phyloP scores from a whole-genome alignment of 1,140 invertebrate species.

The Chelonus insularis region DNA sequence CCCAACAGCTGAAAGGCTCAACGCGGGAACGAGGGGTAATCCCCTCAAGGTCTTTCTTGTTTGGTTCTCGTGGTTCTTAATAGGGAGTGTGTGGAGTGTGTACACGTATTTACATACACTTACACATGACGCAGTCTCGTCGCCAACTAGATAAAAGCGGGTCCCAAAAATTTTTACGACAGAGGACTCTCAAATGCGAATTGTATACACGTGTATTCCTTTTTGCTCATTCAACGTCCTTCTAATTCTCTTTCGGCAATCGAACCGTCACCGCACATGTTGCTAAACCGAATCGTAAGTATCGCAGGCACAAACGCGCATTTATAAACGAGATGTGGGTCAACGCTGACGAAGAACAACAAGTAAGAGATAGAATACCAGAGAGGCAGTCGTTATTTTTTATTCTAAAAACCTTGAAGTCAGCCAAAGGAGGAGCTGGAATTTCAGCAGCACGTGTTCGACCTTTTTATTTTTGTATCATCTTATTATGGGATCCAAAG shows the following conservation, averaged over 20 bases:
- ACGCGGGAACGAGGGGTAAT: slow-evolving; percentile 7
- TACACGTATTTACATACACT: slow-evolving; percentile 14
- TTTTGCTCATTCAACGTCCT: not conserved
- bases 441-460: slow-evolving; percentile 33
- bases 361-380: not conserved
- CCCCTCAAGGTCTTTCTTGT: slow-evolving; percentile 33
- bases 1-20: slow-evolving; percentile 18
- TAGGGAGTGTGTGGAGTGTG: slow-evolving; percentile 13
- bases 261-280: slow-evolving; percentile 4
- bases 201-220: not conserved
- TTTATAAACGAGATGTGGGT: slow-evolving; percentile 28
- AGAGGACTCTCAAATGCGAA: too few relatives aligned
- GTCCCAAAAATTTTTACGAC: too few relatives aligned
- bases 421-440: slow-evolving; percentile 2
- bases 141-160: not conserved
- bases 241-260: slow-evolving; percentile 2
- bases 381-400: slow-evolving; percentile 14
- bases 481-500: slow-evolving; percentile 16
- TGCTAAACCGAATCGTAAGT: not conserved
- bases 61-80: slow-evolving; percentile 28
- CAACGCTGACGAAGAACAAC: slow-evolving; percentile 14
- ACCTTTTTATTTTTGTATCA: slow-evolving; percentile 32
- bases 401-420: slow-evolving; percentile 34
- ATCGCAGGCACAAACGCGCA: slow-evolving; percentile 5
- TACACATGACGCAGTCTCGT: not conserved